phyloP scores from a whole-genome alignment of 2,888 invertebrate species.

The Eudemis profundana region DNA sequence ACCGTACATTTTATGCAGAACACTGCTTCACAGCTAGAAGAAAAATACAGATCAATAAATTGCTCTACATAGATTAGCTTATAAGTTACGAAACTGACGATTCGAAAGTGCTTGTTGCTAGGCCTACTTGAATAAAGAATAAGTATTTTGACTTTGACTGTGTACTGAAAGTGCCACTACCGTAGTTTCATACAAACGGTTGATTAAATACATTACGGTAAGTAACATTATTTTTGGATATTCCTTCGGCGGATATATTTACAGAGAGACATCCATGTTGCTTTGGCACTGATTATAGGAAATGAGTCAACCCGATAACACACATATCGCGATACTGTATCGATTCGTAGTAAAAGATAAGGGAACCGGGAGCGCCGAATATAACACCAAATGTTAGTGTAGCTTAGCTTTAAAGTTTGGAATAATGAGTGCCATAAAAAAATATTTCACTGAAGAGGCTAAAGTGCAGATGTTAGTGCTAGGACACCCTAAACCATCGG shows the following conservation, averaged over 20 bases:
- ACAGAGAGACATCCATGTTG: slow-evolving; percentile 13
- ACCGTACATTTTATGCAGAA: too few species aligned
- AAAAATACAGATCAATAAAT: too few species aligned
- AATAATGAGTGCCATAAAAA: slow-evolving; percentile 69
- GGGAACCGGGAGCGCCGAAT: slow-evolving; percentile 32
- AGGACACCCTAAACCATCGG: slow-evolving; percentile 68
- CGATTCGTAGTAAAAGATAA: slow-evolving; percentile 46
- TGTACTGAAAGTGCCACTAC: too few species aligned
- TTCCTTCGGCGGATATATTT: background rate
- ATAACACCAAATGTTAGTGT: slow-evolving; percentile 34
- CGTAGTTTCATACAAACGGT: too few species aligned
- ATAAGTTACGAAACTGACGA: too few species aligned
- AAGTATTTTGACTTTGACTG: too few species aligned
- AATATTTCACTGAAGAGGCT: slow-evolving; percentile 70
- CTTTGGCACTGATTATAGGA: slow-evolving; percentile 35
- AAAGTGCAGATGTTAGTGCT: slow-evolving; percentile 65
- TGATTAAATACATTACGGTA: too few species aligned
- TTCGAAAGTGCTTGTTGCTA: too few species aligned
- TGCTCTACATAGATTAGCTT: too few species aligned
- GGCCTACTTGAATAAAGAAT: too few species aligned
- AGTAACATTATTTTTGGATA: background rate
- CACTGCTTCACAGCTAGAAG: too few species aligned
- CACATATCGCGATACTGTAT: slow-evolving; percentile 40
- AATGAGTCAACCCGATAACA: slow-evolving; percentile 45
- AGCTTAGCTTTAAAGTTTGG: slow-evolving; percentile 34